Base-by-base conservation (phyloP, 2,797 vertebrate species). In the Tapera naevia region DNA sequence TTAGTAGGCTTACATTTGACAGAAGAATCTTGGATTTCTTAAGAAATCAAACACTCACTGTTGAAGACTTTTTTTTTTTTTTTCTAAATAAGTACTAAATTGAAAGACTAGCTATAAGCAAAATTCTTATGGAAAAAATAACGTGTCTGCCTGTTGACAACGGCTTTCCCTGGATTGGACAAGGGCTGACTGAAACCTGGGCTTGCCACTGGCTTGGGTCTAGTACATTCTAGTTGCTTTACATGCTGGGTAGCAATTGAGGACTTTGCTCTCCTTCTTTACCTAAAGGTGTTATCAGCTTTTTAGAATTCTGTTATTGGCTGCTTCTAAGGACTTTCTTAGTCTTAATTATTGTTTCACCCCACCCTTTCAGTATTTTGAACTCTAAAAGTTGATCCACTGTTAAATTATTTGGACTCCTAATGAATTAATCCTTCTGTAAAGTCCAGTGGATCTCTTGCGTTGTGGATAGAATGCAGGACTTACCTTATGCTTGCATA, bases 141-240 rank as follows among this genome's bases (percentile, higher is more conserved):
- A 66, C 5, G 10, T 79, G 18, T 25, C 57, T 73, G 15, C 43
- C 24, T 91, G 28, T 82, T 87, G n/a, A 78, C 54, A 82, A 1
- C 32, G 87, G 21, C 57, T 50, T 93, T 91, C 33, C 71, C 24
- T 70, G 57, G 87, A 43, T 9, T 41, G 43, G 28, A 80, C 32
- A 75, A 78, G 66, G 65, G 30, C 86, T 93, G 57, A 91, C 84
- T 93, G 93, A 89, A 91, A 80, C 25, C 10, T 33, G 64, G 46
- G 50, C 81, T 95, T 89, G 65, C 64, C 65, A 15, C 32, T 89
- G 72, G 37, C 75, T 91, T 92, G 53, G 13, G n/a, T 67, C 45
- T 93, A 8, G 9, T 72, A 9, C 67, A 45, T 79, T 89, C 46
- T 58, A 35, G 61, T 78, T 90, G 74, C 71, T 91, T 95, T 93